phyloP scores from a whole-genome alignment of 2,888 invertebrate species.

The Silvanus unidentatus region DNA sequence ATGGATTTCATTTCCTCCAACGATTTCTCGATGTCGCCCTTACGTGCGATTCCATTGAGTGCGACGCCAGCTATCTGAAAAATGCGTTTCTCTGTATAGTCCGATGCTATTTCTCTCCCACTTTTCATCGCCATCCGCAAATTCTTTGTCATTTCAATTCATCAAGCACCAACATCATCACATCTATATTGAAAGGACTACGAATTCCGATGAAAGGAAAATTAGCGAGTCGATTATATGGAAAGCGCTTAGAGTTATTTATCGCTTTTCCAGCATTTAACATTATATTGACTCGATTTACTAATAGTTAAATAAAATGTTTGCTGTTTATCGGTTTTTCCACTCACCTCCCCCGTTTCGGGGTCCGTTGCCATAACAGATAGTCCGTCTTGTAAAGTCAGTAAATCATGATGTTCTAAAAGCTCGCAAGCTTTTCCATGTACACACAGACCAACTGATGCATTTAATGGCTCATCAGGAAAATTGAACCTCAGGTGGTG shows the following conservation, averaged over 20 bases:
- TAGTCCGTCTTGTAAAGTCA: conserved; percentile 67
- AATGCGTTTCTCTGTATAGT: conserved; percentile 20
- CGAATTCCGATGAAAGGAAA: too few species aligned
- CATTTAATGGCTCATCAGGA: conserved; percentile 78
- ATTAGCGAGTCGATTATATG: too few species aligned
- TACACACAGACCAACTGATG: conserved; percentile 66
- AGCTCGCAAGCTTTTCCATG: conserved; percentile 65
- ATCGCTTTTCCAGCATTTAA: too few species aligned
- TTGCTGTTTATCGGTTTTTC: too few species aligned
- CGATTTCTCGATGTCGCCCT: conserved; percentile 65
- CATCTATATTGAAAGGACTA: too few species aligned
- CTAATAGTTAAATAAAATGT: too few species aligned
- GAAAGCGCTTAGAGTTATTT: too few species aligned
- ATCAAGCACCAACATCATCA: too few species aligned
- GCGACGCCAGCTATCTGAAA: conserved; percentile 72
- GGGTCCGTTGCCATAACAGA: conserved; percentile 63
- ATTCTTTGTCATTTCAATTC: too few species aligned
- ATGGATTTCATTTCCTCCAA: conserved; percentile 62
- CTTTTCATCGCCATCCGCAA: too few species aligned
- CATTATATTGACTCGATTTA: too few species aligned
- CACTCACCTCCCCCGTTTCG: conserved; percentile 56
- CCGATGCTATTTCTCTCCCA: too few species aligned
- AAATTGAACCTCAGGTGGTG: conserved; percentile 68
- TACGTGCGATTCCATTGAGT: conserved; percentile 68
- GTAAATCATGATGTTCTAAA: conserved; percentile 65